A percentile compares a stretch with the other conserved stretches of the same genome.
Evolutionary conservation across 2,113 vertebrate species (phyloP).

Genomic region (Prunella fulvescens): DNA sequence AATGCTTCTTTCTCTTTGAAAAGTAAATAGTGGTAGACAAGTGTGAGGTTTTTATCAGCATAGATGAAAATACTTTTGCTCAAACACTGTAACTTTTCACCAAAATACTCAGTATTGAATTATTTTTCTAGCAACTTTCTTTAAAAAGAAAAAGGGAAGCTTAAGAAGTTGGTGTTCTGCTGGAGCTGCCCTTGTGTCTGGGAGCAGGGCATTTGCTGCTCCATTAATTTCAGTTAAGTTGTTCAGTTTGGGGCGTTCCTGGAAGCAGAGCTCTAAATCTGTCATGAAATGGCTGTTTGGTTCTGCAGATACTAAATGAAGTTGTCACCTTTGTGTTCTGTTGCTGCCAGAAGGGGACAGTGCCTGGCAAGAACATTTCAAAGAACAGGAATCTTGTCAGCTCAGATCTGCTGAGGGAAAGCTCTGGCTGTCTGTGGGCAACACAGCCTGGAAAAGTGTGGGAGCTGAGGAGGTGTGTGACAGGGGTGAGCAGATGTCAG

Average conservation of each 20-base stretch:
- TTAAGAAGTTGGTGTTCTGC: neutral
- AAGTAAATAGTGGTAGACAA: neutral
- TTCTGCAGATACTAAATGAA: neutral
- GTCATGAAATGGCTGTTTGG: neutral
- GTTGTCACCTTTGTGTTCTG: neutral
- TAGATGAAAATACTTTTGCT: neutral
- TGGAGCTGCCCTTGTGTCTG: neutral
- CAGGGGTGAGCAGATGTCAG: accelerated
- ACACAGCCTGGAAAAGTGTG: neutral
- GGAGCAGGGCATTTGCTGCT: neutral
- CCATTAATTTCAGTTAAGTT: neutral
- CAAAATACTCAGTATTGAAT: neutral
- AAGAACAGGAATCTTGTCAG: neutral
- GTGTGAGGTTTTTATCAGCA: neutral
- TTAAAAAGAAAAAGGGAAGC: neutral
- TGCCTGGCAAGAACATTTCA: neutral
- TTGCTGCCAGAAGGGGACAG: slow-evolving; percentile 19
- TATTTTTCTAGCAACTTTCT: neutral
- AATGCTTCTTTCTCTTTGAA: neutral
- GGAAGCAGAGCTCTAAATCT: neutral
- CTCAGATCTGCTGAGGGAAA: neutral
- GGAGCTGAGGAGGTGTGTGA: neutral
- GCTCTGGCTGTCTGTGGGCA: neutral
- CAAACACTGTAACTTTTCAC: neutral
- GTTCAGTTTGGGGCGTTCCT: neutral